A percentile compares a stretch with the other conserved stretches of the same genome.
These are phyloP conservation scores for Apeira syringaria DNA, from an alignment of 2,888 invertebrate species.

Conservation along the genomic window DNA sequence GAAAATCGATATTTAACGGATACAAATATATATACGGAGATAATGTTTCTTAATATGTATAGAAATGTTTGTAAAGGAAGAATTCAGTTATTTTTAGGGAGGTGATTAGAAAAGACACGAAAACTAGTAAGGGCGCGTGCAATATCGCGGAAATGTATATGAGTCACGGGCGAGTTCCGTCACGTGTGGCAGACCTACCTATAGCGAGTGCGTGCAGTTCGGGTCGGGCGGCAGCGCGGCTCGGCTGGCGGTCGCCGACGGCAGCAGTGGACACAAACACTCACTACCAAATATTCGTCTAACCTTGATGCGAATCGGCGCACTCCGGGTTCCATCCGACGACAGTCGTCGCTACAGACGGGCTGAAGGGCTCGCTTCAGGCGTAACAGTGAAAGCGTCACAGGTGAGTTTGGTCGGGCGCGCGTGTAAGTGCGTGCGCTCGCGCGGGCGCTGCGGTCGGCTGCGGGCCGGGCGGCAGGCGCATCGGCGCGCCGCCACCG, in stretches of 20 bases:
- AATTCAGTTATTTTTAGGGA: too few relatives aligned
- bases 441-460: slow-evolving; percentile 45
- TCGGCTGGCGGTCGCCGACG: slow-evolving; percentile 57
- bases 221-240: slow-evolving; percentile 60
- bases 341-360: slow-evolving; percentile 73
- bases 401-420: slow-evolving; percentile 45
- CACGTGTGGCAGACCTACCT: slow-evolving; percentile 69
- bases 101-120: too few relatives aligned
- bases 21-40: too few relatives aligned
- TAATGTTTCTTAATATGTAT: too few relatives aligned
- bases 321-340: slow-evolving; percentile 83
- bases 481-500: slow-evolving; percentile 78
- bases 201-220: slow-evolving; percentile 63
- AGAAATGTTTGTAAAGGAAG: too few relatives aligned
- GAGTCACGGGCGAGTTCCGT: slow-evolving; percentile 62
- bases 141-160: slow-evolving; percentile 48
- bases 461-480: slow-evolving; percentile 73
- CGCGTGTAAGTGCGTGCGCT: slow-evolving; percentile 56
- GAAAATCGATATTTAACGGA: too few relatives aligned
- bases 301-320: slow-evolving; percentile 83
- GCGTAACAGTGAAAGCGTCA: slow-evolving; percentile 61
- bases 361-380: slow-evolving; percentile 76
- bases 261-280: slow-evolving; percentile 67
- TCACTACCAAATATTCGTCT: slow-evolving; percentile 80
- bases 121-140: slow-evolving; percentile 30